Percentiles rank a stretch among this genome's conserved stretches.
Conservation (phyloP, 2,888 invertebrate species). For the Coenonympha arcania region DNA sequence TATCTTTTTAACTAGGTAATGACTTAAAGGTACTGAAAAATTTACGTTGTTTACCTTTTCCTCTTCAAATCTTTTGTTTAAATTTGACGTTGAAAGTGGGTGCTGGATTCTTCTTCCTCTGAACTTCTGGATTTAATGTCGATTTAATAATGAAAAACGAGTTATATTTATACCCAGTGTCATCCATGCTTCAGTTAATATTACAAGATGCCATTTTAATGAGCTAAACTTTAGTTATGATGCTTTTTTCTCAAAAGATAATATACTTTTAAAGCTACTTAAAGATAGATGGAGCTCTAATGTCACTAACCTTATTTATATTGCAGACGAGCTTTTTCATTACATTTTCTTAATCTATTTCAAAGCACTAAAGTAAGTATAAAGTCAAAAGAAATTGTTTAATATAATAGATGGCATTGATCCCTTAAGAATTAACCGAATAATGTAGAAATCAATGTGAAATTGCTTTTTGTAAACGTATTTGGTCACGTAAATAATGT, state of each 20-base stretch:
- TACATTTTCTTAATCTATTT: not conserved
- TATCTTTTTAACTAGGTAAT: not conserved
- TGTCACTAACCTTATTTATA: slow-evolving; percentile 14
- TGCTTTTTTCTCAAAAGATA: not conserved
- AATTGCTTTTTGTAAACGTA: not conserved
- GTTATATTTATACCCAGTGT: too few relatives aligned
- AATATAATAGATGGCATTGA: not conserved
- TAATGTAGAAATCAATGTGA: not conserved
- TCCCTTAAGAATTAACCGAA: not conserved
- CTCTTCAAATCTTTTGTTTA: too few relatives aligned
- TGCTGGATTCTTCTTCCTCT: too few relatives aligned
- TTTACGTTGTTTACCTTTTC: too few relatives aligned
- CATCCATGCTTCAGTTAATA: too few relatives aligned
- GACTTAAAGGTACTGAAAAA: not conserved
- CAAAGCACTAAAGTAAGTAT: not conserved
- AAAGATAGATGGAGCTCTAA: not conserved
- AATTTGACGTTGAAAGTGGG: too few relatives aligned
- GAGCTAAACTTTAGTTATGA: not conserved
- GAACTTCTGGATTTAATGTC: too few relatives aligned
- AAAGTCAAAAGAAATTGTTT: not conserved
- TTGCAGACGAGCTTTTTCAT: slow-evolving; percentile 2
- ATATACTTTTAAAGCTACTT: not conserved
- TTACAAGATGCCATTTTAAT: not conserved
- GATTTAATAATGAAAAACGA: too few relatives aligned
- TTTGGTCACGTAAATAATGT: not conserved